A percentile compares a stretch with the other conserved stretches of the same genome.
phyloP scores from a whole-genome alignment of 2,797 vertebrate genomes.

The Macropus fuliginosus region DNA sequence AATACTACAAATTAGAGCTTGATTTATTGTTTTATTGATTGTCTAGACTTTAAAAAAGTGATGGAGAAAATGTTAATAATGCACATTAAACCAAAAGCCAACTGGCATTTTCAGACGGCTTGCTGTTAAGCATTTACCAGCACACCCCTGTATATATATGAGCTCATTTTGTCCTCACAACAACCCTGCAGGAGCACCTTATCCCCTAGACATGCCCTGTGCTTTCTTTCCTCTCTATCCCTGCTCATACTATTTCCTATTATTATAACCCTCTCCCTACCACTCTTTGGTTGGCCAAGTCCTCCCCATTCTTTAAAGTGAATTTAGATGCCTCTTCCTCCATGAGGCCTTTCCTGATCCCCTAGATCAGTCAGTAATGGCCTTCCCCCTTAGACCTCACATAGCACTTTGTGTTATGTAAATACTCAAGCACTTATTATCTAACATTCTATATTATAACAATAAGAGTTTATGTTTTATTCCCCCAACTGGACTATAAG shows the following conservation, averaged over 20 bases:
- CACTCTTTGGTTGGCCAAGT: background rate
- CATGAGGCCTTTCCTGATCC: background rate
- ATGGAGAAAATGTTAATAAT: constrained; percentile 1
- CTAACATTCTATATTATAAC: background rate
- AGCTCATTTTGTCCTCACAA: background rate
- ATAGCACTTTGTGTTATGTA: background rate
- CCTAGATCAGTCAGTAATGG: background rate
- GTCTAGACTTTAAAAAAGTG: background rate
- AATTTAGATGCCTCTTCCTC: background rate
- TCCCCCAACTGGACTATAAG: background rate
- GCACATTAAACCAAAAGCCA: background rate
- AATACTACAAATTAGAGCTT: background rate
- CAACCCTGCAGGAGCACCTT: background rate
- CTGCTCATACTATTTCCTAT: background rate
- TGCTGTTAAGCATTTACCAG: background rate
- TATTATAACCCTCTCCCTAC: background rate
- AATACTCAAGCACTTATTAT: background rate
- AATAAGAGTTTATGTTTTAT: background rate
- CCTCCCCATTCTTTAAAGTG: background rate
- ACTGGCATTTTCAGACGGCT: background rate
- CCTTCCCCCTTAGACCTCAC: background rate
- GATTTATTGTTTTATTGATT: background rate
- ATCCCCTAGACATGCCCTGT: background rate
- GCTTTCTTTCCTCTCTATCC: background rate
- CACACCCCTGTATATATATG: background rate